phyloP scores from a whole-genome alignment of 2,113 vertebrate species.

The Cepphus grylle region DNA sequence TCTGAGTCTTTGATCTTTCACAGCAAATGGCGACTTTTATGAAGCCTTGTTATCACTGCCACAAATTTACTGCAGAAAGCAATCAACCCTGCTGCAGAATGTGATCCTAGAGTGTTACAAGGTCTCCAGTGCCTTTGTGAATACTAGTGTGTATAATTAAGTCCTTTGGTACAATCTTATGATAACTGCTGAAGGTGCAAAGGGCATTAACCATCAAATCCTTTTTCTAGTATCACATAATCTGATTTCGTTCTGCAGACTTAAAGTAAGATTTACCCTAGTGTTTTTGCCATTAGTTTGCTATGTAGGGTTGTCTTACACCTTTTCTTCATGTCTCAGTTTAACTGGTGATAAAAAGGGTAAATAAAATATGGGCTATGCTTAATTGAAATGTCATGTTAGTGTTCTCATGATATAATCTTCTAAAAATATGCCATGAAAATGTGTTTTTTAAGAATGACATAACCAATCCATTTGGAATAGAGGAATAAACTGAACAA shows the following conservation, averaged over 20 bases:
- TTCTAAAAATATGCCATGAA: not conserved
- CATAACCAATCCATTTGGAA: not conserved
- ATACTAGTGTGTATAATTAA: not conserved
- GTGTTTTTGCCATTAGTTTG: not conserved
- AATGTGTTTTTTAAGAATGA: not conserved
- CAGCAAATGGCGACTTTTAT: not conserved
- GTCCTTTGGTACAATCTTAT: not conserved
- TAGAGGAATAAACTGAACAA: not conserved
- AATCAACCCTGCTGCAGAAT: not conserved
- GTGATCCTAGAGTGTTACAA: not conserved
- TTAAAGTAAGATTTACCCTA: not conserved
- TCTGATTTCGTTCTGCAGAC: not conserved
- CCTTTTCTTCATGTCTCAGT: not conserved
- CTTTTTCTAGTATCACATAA: not conserved
- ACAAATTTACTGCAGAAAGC: not conserved
- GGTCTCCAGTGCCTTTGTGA: not conserved
- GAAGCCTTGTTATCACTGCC: not conserved
- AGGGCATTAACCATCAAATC: not conserved
- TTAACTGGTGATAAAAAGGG: not conserved
- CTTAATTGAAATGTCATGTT: not conserved
- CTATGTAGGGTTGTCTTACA: accelerated
- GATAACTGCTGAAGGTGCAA: not conserved
- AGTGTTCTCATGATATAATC: not conserved
- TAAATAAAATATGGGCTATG: not conserved
- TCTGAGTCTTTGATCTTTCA: constrained; percentile 8